phyloP scores from a whole-genome alignment of 2,888 invertebrate genomes.

The Epirrhoe alternata region DNA sequence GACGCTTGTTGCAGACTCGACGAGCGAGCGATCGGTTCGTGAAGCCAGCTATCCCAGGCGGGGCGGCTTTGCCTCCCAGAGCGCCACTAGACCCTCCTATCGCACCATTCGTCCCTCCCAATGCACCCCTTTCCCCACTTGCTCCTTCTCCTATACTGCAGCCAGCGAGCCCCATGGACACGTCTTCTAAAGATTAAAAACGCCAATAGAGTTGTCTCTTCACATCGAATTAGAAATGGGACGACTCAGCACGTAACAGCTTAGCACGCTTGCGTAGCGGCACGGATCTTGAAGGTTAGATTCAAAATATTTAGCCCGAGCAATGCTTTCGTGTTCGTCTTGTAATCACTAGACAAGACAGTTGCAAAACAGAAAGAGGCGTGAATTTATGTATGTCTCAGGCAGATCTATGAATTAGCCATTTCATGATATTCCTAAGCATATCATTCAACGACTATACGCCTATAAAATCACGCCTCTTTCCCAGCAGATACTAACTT shows the following conservation, averaged over 20 bases:
- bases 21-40: conserved; percentile 93
- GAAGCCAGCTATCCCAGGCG: conserved; percentile 92
- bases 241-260: conserved; percentile 16
- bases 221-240: conserved; percentile 28
- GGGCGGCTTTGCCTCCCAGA: conserved; percentile 57
- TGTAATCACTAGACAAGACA: not conserved
- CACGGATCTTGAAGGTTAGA: conserved; percentile 24
- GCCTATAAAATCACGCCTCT: no score
- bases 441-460: no score
- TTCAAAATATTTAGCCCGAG: conserved; percentile 8
- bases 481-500: not conserved
- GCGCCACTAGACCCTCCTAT: conserved; percentile 35
- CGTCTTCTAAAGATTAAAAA: conserved; percentile 86
- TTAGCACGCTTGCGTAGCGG: conserved; percentile 24
- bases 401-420: no score
- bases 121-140: conserved; percentile 40
- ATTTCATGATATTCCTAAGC: no score
- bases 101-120: conserved; percentile 46
- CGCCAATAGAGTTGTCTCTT: conserved; percentile 22
- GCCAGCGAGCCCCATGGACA: conserved; percentile 91
- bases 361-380: not conserved
- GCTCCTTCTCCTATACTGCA: conserved; percentile 37
- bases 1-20: conserved; percentile 76
- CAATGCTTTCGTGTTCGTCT: conserved; percentile 6
- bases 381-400: no score